Evolutionary conservation across 2,888 invertebrate species (phyloP), one percentile per base, ranked within the genome.

Genomic region (Eulithis testata): DNA sequence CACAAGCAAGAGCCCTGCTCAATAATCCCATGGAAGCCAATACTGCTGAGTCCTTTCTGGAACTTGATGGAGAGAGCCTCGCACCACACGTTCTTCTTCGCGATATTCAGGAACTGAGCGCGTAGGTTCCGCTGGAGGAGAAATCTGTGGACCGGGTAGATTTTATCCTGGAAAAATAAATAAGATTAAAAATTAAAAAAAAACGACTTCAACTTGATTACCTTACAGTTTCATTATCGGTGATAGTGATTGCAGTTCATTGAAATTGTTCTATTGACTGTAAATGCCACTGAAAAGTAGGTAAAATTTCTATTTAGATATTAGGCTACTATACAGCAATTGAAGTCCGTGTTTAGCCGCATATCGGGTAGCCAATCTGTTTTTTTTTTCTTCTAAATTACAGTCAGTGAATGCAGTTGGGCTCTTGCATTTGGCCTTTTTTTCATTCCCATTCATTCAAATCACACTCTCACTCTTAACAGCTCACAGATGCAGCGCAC

Each of bases 61-160:
- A 86, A 86, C 68, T 87, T 89, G 37, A 88, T 75, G 4, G 70
- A 31, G 27, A 92, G 76, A 0, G 88, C 76, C 37, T 87, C 88
- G 68, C 92, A 92, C 85, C 87, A 90, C 8, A 83, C 2, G 37
- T 72, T 79, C 71, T 80, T 86, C 75, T 87, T 88, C 14, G 83
- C 88, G 5, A 90, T 75, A 61, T 84, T 85, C 67, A 92, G 0
- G 63, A 85, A 86, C 70, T 91, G 91, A 0, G 79, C 85, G 3
- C 91, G 77, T 36, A 88, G 5, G 64, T 85, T 83, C 12, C 88
- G 76, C 69, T 90, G 89, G 36, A 92, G 76, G 0, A 89, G 78
- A 69, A 88, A 92, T 67, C 80, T 86, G 51, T 82, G 71, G 0
- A 72, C 76, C 0, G 86, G 83, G 66, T 76, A 89, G 63, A 91